Evolutionary conservation across 2,113 vertebrate genomes (phyloP), one percentile per base, ranked within the genome.

Genomic region (Proteles cristata): DNA sequence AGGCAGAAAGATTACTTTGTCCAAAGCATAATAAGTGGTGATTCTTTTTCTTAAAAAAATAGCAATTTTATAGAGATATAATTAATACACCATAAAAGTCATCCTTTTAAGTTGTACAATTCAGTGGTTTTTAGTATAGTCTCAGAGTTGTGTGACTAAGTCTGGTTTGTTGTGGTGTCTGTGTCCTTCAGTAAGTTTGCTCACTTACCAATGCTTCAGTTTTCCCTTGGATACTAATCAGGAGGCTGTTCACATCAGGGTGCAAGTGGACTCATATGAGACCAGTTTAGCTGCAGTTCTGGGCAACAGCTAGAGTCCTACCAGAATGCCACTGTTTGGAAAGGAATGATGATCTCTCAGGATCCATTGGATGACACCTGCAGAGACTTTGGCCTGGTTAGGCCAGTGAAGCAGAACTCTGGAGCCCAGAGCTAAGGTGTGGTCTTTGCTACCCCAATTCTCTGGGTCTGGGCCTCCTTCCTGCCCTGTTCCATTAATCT

Each of bases 261-360:
- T 58, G 55, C 63, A 86, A 79, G 53, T 65, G 53, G 26, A 73
- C 12, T 65, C 28, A 58, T 25, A 5, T n/a, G 19, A 82, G n/a
- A 26, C 73, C 31, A 73, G 95, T 90, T 81, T 68, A 87, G 33
- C 63, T 66, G 4, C 33, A 53, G 16, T 92, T 84, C 71, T 66
- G 7, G 39, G 69, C 82, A 80, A 66, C 0, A 87, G 17, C 80
- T 65, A 71, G 61, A 79, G 23, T 90, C 17, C n/a, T 81, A 79
- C 35, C 5, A 90, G 68, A 74, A 12, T 12, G 23, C 11, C 28
- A 88, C 26, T 31, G 39, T 93, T 86, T 92, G 55, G 26, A 69
- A 96, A 93, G 33, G 58, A 90, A 71, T 73, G 11, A 43, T 88
- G 65, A 23, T 81, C 84, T 81, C 33, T 95, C 81, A 84, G 43